Base-by-base conservation (phyloP, 2,888 invertebrate genomes). In the Caradrina kadenii region DNA sequence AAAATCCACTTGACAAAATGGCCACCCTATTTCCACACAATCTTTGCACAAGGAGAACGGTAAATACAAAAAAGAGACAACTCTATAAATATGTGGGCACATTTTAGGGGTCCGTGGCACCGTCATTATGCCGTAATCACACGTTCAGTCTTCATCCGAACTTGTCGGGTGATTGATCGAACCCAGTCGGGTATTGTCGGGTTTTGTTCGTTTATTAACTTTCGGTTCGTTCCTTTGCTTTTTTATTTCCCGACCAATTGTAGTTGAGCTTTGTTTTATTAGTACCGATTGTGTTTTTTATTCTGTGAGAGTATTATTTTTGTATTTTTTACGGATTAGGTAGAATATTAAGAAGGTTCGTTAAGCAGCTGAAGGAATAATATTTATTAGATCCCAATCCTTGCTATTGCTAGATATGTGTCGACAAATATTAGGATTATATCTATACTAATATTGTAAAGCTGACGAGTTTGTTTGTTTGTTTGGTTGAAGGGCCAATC, bases 61-160 rank as follows among this genome's bases (percentile, higher is more conserved):
- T 73, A 68, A 74, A 68, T 74, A 79, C 73, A 76, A 70, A 70
- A 83, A 80, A 67, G 68, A 64, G 81, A 78, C 81, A 73, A 63
- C 55, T 81, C 68, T 81, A 81, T 83, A 81, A 76, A 76, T 76
- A 76, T 82, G 80, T 79, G 80, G 79, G 65, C 79, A 68, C 80
- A 76, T 79, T 76, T 78, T 70, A 67, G 61, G 61, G 82, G 71
- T 77, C 64, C 60, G 53, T 74, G 75, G 49, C 80, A 82, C 82
- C 84, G 79, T 84, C 87, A 88, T 89, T 89, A 89, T 83, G 80
- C 82, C 76, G 84, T 87, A 88, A 89, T 89, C 89, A 89, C 83
- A 78, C 82, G 81, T 84, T 84, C 81, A 81, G 83, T 86, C 89
- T 87, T 86, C 79, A 85, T 87, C 82, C 83, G 64, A 84, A 85